Conservation (phyloP, 2,888 invertebrate genomes). For the Stramonita haemastoma region DNA sequence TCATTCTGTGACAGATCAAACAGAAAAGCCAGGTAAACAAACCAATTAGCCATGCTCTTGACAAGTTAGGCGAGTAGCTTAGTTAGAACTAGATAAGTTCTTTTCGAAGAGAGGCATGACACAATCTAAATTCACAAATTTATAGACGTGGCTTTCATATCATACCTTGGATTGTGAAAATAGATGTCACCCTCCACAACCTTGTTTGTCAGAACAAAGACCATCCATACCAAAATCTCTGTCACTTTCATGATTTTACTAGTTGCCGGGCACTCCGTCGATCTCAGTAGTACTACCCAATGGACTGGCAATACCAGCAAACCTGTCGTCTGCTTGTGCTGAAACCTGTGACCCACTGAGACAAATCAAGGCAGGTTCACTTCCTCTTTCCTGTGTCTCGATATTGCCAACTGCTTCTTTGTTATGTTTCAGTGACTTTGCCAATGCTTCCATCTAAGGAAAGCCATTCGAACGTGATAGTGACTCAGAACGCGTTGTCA, state of each 20-base stretch:
- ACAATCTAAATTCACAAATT: not conserved
- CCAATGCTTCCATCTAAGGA: not conserved
- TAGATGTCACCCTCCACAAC: constrained; percentile 63
- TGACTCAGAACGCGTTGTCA: constrained; percentile 4
- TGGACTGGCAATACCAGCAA: too few species aligned
- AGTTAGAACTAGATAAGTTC: too few species aligned
- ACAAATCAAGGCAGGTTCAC: not conserved
- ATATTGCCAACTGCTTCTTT: not conserved
- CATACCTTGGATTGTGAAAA: constrained; percentile 72
- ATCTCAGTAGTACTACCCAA: too few species aligned
- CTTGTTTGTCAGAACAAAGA: not conserved
- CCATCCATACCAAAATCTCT: not conserved
- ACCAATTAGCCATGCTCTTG: too few species aligned
- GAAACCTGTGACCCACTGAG: too few species aligned
- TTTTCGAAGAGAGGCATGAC: not conserved
- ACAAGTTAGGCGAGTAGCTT: too few species aligned
- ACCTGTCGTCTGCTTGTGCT: too few species aligned
- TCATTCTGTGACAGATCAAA: too few species aligned
- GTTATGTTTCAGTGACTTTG: not conserved
- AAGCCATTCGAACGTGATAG: not conserved
- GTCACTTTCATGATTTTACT: not conserved
- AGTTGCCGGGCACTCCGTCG: too few species aligned
- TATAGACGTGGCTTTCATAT: not conserved
- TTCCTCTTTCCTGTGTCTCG: not conserved
- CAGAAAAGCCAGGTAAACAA: too few species aligned